A percentile compares a stretch with the other conserved stretches of the same genome.
phyloP scores from a whole-genome alignment of 2,888 invertebrate species.

The Sclerodermus sp. region DNA sequence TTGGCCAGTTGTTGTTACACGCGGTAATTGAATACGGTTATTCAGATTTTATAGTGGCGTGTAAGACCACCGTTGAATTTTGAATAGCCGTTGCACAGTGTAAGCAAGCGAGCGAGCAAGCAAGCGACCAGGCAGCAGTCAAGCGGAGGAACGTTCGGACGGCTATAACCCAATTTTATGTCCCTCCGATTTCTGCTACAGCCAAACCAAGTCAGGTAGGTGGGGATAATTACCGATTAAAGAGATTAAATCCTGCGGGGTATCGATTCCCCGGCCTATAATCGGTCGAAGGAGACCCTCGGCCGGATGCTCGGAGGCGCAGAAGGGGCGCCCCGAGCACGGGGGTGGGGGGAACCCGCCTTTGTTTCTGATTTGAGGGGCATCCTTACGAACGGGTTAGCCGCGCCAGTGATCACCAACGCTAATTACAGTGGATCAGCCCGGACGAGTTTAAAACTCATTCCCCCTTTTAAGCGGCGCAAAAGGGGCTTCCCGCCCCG shows the following conservation, averaged over 20 bases:
- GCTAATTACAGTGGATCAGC: slow-evolving; percentile 56
- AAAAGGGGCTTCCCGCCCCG: slow-evolving; percentile 51
- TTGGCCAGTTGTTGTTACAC: too few relatives aligned
- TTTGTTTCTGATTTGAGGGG: slow-evolving; percentile 53
- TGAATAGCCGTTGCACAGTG: too few relatives aligned
- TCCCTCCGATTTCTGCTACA: slow-evolving; percentile 29
- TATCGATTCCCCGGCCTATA: slow-evolving; percentile 48
- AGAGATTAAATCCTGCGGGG: slow-evolving; percentile 52
- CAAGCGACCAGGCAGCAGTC: too few relatives aligned
- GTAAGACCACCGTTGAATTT: too few relatives aligned
- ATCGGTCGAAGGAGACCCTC: slow-evolving; percentile 44
- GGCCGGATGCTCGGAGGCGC: slow-evolving; percentile 9
- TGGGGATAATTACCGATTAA: slow-evolving; percentile 53
- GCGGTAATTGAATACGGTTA: too few relatives aligned
- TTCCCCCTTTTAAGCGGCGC: slow-evolving; percentile 47
- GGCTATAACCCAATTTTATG: slow-evolving; percentile 42
- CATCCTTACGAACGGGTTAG: slow-evolving; percentile 55
- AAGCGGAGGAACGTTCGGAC: slow-evolving; percentile 1
- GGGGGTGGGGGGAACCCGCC: slow-evolving; percentile 34
- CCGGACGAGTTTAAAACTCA: slow-evolving; percentile 53
- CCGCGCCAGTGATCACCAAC: slow-evolving; percentile 55
- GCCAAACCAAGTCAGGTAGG: slow-evolving; percentile 18
- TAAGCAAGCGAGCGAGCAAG: too few relatives aligned
- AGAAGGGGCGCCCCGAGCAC: slow-evolving; percentile 3
- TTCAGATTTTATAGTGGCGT: too few relatives aligned